Percentiles rank a stretch among this genome's conserved stretches.
phyloP scores from a whole-genome alignment of 1,140 invertebrate species.

The Anthonomus grandis region DNA sequence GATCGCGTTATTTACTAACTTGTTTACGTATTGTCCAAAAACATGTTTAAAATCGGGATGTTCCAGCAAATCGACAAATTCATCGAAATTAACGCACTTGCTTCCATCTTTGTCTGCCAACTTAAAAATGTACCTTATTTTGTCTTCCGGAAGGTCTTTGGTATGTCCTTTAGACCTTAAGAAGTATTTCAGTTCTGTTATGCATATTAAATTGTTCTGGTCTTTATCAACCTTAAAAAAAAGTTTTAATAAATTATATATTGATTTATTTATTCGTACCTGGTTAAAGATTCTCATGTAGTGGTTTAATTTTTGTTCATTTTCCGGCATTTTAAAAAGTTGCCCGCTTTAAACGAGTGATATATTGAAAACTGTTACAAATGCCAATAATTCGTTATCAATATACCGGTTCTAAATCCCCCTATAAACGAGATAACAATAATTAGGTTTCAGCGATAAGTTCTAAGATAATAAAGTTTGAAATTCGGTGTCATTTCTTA shows the following conservation, averaged over 20 bases:
- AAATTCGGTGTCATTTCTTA: too few relatives aligned
- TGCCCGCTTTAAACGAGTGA: too few relatives aligned
- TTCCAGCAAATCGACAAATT: conserved; percentile 76
- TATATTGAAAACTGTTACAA: too few relatives aligned
- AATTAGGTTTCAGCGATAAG: too few relatives aligned
- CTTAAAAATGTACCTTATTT: conserved; percentile 66
- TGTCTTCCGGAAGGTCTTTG: conserved; percentile 64
- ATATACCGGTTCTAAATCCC: too few relatives aligned
- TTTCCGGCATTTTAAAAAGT: neutral
- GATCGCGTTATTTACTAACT: conserved; percentile 7
- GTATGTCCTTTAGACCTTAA: conserved; percentile 1
- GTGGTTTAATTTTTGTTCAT: conserved; percentile 5
- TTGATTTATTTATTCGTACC: neutral
- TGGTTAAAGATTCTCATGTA: conserved; percentile 16
- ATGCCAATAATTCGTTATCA: too few relatives aligned
- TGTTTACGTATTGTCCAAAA: conserved; percentile 50
- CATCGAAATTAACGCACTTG: conserved; percentile 68
- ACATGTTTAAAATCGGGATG: conserved; percentile 58
- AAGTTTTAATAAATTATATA: neutral
- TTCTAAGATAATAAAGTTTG: too few relatives aligned
- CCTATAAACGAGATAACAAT: too few relatives aligned
- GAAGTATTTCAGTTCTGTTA: conserved; percentile 20
- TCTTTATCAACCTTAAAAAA: conserved; percentile 25
- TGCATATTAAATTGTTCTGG: conserved; percentile 16
- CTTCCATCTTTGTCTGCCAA: conserved; percentile 68